These are phyloP conservation scores for Acanthopleura granulata DNA, from an alignment of 2,888 invertebrate genomes.

Conservation along the genomic window DNA sequence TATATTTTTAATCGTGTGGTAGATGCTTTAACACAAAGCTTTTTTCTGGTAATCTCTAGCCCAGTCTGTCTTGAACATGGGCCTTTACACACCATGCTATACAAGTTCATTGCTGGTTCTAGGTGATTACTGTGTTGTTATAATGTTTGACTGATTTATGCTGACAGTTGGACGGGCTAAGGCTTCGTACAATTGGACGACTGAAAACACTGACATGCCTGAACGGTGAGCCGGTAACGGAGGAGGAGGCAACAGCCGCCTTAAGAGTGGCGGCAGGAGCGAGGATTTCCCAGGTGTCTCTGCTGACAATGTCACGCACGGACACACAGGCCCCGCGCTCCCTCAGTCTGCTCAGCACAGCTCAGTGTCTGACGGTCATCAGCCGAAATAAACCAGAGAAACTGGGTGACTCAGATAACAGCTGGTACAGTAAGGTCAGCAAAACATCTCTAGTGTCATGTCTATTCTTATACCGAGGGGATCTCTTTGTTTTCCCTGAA, in stretches of 20 bases:
- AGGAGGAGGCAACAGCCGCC: slow-evolving; percentile 61
- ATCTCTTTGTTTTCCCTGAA: too few relatives aligned
- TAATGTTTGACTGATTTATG: background rate
- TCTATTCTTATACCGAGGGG: too few relatives aligned
- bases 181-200: slow-evolving; percentile 64
- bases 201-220: slow-evolving; percentile 60
- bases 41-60: too few relatives aligned
- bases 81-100: too few relatives aligned
- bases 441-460: too few relatives aligned
- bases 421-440: slow-evolving; percentile 61
- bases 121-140: too few relatives aligned
- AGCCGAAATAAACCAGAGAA: slow-evolving; percentile 61
- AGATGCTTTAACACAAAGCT: too few relatives aligned
- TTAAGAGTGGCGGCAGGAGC: slow-evolving; percentile 64
- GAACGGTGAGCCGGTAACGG: slow-evolving; percentile 58
- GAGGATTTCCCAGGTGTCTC: slow-evolving; percentile 62
- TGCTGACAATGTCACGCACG: slow-evolving; percentile 60
- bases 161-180: slow-evolving; percentile 55
- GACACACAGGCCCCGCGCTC: slow-evolving; percentile 56
- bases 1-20: too few relatives aligned
- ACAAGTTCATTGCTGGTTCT: too few relatives aligned
- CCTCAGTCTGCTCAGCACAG: slow-evolving; percentile 50
- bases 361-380: slow-evolving; percentile 31
- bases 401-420: slow-evolving; percentile 53
- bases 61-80: too few relatives aligned